These are phyloP conservation scores for Eidolon helvum DNA, from an alignment of 2,113 vertebrate genomes.

Conservation along the genomic window DNA sequence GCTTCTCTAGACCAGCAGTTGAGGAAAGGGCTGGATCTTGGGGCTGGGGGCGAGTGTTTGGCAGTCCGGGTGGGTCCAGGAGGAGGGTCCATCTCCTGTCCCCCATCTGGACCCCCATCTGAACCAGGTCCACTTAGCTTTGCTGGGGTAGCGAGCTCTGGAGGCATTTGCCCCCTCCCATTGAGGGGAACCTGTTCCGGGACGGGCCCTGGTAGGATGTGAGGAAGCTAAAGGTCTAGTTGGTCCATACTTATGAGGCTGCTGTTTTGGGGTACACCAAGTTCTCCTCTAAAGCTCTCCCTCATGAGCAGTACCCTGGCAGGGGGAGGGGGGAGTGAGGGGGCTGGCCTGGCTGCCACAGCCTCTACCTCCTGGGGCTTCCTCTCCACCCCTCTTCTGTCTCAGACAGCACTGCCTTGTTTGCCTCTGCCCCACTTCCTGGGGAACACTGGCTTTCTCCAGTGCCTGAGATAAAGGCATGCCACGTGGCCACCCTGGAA, in stretches of 20 bases:
- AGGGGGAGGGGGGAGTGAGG: too few relatives aligned
- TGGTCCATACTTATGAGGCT: rapidly evolving
- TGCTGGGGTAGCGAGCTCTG: background rate
- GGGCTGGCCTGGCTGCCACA: background rate
- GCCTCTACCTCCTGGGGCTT: background rate
- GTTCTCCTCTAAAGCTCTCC: background rate
- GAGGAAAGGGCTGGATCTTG: background rate
- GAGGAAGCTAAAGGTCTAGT: background rate
- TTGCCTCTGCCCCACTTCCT: rapidly evolving
- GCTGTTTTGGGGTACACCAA: background rate
- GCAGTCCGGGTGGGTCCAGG: background rate
- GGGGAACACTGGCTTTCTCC: background rate
- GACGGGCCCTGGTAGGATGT: background rate
- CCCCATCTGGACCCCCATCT: too few relatives aligned
- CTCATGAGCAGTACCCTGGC: background rate
- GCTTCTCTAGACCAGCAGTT: background rate
- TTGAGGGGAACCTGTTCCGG: background rate
- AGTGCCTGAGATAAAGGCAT: background rate
- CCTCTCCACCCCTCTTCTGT: background rate
- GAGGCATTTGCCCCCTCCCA: background rate
- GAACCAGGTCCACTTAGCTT: background rate
- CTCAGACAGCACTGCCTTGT: background rate
- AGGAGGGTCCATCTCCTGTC: background rate
- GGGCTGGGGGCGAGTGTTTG: background rate
- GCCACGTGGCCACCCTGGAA: background rate